Percentiles rank a stretch among this genome's conserved stretches.
phyloP scores from a whole-genome alignment of 2,888 invertebrate genomes.

The Amphipyra tragopoginis region DNA sequence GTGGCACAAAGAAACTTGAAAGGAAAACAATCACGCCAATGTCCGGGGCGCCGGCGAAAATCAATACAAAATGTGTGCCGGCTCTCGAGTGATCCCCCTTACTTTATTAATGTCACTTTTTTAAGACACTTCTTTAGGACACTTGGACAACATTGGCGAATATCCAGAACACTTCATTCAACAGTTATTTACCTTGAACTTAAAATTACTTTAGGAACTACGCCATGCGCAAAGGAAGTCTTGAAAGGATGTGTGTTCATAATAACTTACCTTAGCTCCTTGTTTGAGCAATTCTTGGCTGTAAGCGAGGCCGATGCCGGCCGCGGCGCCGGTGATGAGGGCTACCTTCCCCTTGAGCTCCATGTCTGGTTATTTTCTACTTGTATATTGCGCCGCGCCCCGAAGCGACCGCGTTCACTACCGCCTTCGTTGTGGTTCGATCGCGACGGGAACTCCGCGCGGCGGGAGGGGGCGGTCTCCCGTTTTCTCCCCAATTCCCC shows the following conservation, averaged over 20 bases:
- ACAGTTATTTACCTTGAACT: conserved; percentile 81
- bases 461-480: conserved; percentile 66
- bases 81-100: conserved; percentile 29
- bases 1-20: conserved; percentile 64
- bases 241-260: conserved; percentile 29
- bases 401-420: conserved; percentile 70
- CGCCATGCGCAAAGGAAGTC: conserved; percentile 57
- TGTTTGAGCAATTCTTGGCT: conserved; percentile 92
- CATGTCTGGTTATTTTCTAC: conserved; percentile 82
- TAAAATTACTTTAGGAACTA: conserved; percentile 63
- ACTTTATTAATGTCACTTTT: conserved; percentile 22
- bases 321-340: conserved; percentile 93
- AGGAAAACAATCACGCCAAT: conserved; percentile 70
- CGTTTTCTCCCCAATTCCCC: conserved; percentile 75
- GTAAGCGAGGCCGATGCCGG: conserved; percentile 93
- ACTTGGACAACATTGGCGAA: conserved; percentile 57
- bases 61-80: conserved; percentile 79
- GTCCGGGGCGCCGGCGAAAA: conserved; percentile 77
- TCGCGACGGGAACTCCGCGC: conserved; percentile 72
- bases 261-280: conserved; percentile 91
- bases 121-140: conserved; percentile 9
- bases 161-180: conserved; percentile 71
- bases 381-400: conserved; percentile 72
- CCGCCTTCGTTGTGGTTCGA: conserved; percentile 80
- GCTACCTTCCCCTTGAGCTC: conserved; percentile 94